Conservation (phyloP, 2,797 vertebrate species). For the Oryzias sinensis region DNA sequence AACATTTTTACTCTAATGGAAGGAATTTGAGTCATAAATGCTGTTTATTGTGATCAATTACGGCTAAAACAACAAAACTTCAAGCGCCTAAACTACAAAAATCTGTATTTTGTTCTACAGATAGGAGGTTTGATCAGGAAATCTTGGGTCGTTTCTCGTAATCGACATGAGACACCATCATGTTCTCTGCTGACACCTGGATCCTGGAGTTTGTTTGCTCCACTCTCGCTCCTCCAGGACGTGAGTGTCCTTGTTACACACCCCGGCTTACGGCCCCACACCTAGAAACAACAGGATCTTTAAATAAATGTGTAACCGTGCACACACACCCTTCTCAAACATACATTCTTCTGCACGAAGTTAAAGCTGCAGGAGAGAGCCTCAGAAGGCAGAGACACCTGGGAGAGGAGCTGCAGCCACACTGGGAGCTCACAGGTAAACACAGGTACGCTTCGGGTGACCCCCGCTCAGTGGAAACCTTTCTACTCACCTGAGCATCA, state of each 20-base stretch:
- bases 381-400: slow-evolving; percentile 32
- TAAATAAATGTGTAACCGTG: slow-evolving; percentile 79
- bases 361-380: slow-evolving; percentile 69
- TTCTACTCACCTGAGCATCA: too few relatives aligned
- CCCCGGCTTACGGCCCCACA: slow-evolving; percentile 68
- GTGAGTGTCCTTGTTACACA: slow-evolving; percentile 68
- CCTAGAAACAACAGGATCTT: slow-evolving; percentile 81
- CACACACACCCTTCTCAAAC: slow-evolving; percentile 84
- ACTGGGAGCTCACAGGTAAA: neutral
- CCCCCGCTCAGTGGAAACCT: neutral
- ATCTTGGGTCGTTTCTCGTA: slow-evolving; percentile 33
- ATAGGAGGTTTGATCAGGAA: too few relatives aligned
- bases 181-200: slow-evolving; percentile 55
- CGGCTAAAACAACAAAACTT: too few relatives aligned
- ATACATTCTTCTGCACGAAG: slow-evolving; percentile 72
- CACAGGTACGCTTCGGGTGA: slow-evolving; percentile 44
- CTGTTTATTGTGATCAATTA: too few relatives aligned
- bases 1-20: too few relatives aligned
- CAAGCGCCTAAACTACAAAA: too few relatives aligned
- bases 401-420: slow-evolving; percentile 10
- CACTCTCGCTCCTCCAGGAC: slow-evolving; percentile 61
- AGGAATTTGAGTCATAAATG: too few relatives aligned
- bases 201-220: slow-evolving; percentile 74
- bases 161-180: slow-evolving; percentile 25
- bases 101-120: too few relatives aligned